phyloP scores from a whole-genome alignment of 1,140 invertebrate genomes.

The Drosophila neocordata region DNA sequence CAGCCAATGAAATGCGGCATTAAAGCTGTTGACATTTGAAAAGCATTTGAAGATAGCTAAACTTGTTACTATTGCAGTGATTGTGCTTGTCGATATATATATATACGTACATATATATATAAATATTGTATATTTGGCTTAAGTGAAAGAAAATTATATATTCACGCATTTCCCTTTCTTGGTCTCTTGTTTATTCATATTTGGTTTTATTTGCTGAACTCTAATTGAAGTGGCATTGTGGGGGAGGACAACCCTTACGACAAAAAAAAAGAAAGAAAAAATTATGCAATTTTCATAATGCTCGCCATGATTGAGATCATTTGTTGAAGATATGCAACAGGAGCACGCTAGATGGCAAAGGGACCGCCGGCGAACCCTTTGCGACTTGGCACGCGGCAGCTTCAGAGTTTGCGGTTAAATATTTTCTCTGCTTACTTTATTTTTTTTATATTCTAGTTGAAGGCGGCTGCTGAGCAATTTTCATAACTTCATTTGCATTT shows the following conservation, averaged over 20 bases:
- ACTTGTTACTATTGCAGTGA: constrained; percentile 41
- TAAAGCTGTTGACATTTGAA: constrained; percentile 66
- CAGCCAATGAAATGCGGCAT: constrained; percentile 56
- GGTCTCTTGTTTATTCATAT: constrained; percentile 69
- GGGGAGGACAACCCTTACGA: constrained; percentile 46
- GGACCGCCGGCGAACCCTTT: constrained; percentile 27
- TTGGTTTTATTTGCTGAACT: constrained; percentile 64
- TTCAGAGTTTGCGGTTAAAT: constrained; percentile 44
- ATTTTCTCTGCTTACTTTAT: too few species aligned
- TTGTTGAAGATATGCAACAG: constrained; percentile 54
- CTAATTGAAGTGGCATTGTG: constrained; percentile 73
- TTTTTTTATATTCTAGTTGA: constrained; percentile 13
- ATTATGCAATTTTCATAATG: constrained; percentile 81
- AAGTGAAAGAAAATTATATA: constrained; percentile 11
- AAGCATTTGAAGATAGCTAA: constrained; percentile 28
- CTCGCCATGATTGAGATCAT: constrained; percentile 68
- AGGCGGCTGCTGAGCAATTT: constrained; percentile 57
- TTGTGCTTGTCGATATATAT: constrained; percentile 28
- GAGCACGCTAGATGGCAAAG: not conserved
- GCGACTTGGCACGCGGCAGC: constrained; percentile 51
- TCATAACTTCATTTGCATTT: constrained; percentile 78
- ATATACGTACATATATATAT: not conserved
- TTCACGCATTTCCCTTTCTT: not conserved
- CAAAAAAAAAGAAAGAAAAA: not conserved
- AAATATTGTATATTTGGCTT: constrained; percentile 28